Evolutionary conservation across 1,140 invertebrate species (phyloP).

Genomic region (Calosoma granatense): DNA sequence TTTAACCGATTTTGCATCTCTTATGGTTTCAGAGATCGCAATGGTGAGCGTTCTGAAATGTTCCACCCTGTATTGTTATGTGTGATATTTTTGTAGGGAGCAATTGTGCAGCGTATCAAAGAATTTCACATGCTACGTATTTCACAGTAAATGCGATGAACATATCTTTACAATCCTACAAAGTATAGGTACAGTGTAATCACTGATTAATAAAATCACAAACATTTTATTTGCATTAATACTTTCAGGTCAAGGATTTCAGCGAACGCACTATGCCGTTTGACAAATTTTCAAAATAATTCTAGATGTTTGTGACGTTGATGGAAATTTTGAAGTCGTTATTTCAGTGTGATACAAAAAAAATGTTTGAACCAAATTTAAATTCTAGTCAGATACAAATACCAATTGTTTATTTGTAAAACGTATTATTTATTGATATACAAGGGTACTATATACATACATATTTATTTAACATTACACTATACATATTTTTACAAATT

Average conservation of each 20-base stretch:
- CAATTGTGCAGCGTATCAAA: slow-evolving; percentile 45
- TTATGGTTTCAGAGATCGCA: no score
- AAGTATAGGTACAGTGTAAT: slow-evolving; percentile 24
- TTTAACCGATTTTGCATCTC: no score
- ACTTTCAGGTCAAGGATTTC: slow-evolving; percentile 28
- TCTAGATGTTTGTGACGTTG: neutral
- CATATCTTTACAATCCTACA: slow-evolving; percentile 38
- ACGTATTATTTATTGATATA: no score
- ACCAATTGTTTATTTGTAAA: no score
- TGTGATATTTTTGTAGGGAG: slow-evolving; percentile 36
- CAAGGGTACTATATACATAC: slow-evolving; percentile 3
- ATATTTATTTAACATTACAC: neutral
- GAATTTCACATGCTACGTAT: slow-evolving; percentile 45
- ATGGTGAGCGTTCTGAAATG: slow-evolving; percentile 32
- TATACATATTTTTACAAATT: slow-evolving; percentile 5
- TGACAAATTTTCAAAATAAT: slow-evolving; percentile 15
- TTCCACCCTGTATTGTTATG: slow-evolving; percentile 16
- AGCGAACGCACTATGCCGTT: slow-evolving; percentile 28
- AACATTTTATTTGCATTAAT: slow-evolving; percentile 12
- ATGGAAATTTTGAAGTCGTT: no score
- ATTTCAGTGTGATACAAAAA: neutral
- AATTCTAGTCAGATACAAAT: slow-evolving; percentile 3
- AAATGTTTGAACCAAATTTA: neutral
- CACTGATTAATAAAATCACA: neutral
- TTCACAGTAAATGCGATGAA: slow-evolving; percentile 37